Percentiles rank a stretch among this genome's conserved stretches.
These are phyloP conservation scores for Sebastes trivittatus DNA, from an alignment of 2,797 vertebrate species.

Conservation along the genomic window DNA sequence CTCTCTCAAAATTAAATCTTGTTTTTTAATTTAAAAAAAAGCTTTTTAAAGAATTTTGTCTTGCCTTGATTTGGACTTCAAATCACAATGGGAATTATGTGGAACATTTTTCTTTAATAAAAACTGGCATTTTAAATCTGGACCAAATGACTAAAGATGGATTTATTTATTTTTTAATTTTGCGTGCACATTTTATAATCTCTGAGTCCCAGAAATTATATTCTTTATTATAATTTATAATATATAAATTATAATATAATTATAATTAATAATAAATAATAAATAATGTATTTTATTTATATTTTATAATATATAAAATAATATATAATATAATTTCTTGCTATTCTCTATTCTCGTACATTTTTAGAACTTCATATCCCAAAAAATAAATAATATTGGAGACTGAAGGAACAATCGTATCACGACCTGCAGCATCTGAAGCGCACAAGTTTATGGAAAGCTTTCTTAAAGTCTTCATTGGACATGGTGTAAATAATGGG, in stretches of 20 bases:
- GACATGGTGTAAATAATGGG: slow-evolving; percentile 99
- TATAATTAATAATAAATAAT: no score
- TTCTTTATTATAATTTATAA: background rate
- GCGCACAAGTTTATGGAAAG: slow-evolving; percentile 95
- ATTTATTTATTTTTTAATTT: background rate
- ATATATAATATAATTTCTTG: background rate
- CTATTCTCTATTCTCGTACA: background rate
- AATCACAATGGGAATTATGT: background rate
- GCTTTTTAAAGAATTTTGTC: background rate
- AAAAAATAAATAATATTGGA: background rate
- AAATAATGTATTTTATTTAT: no score
- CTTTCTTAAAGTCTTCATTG: slow-evolving; percentile 98
- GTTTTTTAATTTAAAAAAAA: background rate
- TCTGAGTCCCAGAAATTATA: background rate
- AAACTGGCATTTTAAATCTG: background rate
- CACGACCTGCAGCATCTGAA: slow-evolving; percentile 85
- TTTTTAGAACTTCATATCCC: background rate
- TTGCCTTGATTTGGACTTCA: background rate
- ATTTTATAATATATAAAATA: no score
- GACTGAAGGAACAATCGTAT: slow-evolving; percentile 1
- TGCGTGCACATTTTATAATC: background rate
- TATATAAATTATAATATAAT: no score
- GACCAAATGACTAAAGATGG: background rate
- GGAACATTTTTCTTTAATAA: background rate
- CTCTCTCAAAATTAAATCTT: background rate